A percentile compares a stretch with the other conserved stretches of the same genome.
These are phyloP conservation scores for Drosophila leonis DNA, from an alignment of 2,888 invertebrate species.

Conservation along the genomic window DNA sequence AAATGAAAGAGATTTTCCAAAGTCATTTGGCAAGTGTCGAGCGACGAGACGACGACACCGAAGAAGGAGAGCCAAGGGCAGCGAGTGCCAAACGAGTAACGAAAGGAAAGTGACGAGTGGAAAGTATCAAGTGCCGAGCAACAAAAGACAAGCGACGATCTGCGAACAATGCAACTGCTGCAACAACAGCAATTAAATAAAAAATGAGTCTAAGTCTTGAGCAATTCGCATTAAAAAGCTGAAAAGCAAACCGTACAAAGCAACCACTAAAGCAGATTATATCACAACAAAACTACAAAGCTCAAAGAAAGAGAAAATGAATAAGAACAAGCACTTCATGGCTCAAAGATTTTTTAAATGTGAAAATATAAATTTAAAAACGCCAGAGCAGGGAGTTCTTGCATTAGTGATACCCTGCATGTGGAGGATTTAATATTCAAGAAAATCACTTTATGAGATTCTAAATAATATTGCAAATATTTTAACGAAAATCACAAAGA, in stretches of 20 bases:
- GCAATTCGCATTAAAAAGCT: slow-evolving; percentile 17
- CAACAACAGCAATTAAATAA: slow-evolving; percentile 30
- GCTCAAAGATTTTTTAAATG: background rate
- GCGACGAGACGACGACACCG: background rate
- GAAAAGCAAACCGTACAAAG: slow-evolving; percentile 7
- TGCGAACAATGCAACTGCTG: slow-evolving; percentile 35
- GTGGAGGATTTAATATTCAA: background rate
- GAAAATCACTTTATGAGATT: background rate
- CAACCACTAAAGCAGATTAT: slow-evolving; percentile 21
- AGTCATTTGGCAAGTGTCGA: slow-evolving; percentile 60
- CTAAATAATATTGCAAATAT: background rate
- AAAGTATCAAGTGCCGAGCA: slow-evolving; percentile 4
- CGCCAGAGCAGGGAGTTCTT: background rate
- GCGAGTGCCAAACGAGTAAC: slow-evolving; percentile 8
- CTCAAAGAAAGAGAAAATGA: background rate
- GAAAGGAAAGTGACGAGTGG: slow-evolving; percentile 7
- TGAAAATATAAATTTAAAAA: background rate
- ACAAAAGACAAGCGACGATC: slow-evolving; percentile 18
- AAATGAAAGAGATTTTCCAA: slow-evolving; percentile 66
- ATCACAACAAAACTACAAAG: background rate
- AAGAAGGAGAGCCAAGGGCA: background rate
- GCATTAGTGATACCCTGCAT: background rate
- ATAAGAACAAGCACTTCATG: background rate
- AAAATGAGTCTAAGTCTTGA: slow-evolving; percentile 25
- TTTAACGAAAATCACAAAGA: too few relatives aligned